These are phyloP conservation scores for Trichosurus vulpecula DNA, from an alignment of 2,797 vertebrate genomes.

Conservation along the genomic window DNA sequence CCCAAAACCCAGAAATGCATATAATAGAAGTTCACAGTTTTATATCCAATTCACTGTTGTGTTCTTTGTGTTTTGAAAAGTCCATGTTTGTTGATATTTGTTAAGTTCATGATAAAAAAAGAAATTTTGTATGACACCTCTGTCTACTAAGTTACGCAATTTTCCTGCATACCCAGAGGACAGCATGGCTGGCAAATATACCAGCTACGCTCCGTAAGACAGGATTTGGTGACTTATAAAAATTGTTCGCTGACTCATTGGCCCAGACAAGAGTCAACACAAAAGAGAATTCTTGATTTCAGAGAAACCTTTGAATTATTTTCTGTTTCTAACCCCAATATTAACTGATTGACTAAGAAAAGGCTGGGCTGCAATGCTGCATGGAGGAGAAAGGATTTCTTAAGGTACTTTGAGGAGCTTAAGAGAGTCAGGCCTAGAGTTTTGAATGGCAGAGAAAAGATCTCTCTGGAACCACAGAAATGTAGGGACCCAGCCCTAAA, in stretches of 20 bases:
- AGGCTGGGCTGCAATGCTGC: neutral
- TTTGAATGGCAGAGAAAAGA: neutral
- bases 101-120: neutral
- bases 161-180: neutral
- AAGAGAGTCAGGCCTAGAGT: neutral
- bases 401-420: neutral
- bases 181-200: neutral
- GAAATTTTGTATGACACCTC: neutral
- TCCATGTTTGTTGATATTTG: neutral
- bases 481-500: neutral
- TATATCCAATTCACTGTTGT: neutral
- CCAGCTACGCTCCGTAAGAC: neutral
- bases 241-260: conserved; percentile 7
- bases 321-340: conserved; percentile 11
- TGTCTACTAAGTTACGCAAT: neutral
- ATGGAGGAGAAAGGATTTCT: neutral
- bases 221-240: conserved; percentile 38
- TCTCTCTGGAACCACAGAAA: neutral
- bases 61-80: neutral
- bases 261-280: conserved; percentile 11
- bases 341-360: neutral
- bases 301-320: conserved; percentile 15
- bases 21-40: neutral
- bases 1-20: neutral
- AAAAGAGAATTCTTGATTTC: conserved; percentile 2